Conservation (phyloP, 2,888 invertebrate species). For the Tipula confusa region DNA sequence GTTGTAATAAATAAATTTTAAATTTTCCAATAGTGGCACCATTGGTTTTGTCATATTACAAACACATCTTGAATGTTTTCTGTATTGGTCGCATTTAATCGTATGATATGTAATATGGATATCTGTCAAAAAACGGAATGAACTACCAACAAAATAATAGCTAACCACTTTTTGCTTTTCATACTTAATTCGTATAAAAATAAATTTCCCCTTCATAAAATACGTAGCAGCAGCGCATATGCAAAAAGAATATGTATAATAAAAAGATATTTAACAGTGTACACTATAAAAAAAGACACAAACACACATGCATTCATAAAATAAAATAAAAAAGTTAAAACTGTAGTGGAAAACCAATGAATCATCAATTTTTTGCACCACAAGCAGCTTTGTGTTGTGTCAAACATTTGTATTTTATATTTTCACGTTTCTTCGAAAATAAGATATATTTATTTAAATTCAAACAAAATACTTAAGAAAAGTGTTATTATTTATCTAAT, state of each 20-base stretch:
- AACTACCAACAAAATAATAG: too few relatives aligned
- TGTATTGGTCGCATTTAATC: too few relatives aligned
- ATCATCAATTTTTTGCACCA: conserved; percentile 26
- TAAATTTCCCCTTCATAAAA: not conserved
- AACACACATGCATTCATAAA: not conserved
- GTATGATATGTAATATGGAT: too few relatives aligned
- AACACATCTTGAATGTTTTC: too few relatives aligned
- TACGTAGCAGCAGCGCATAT: too few relatives aligned
- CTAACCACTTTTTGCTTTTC: not conserved
- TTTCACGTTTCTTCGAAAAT: not conserved
- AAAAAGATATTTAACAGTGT: not conserved
- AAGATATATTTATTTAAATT: not conserved
- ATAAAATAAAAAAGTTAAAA: not conserved
- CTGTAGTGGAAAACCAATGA: conserved; percentile 20
- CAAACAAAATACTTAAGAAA: too few relatives aligned
- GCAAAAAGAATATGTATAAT: not conserved
- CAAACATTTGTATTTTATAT: conserved; percentile 27
- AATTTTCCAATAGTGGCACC: too few relatives aligned
- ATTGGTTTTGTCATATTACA: too few relatives aligned
- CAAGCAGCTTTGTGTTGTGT: conserved; percentile 30
- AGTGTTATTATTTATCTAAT: not conserved
- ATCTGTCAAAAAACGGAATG: too few relatives aligned
- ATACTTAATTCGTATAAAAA: not conserved
- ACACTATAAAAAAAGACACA: not conserved
- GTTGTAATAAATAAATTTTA: too few relatives aligned